These are phyloP conservation scores for Hippocampus abdominalis DNA, from an alignment of 2,113 vertebrate genomes.

Conservation along the genomic window DNA sequence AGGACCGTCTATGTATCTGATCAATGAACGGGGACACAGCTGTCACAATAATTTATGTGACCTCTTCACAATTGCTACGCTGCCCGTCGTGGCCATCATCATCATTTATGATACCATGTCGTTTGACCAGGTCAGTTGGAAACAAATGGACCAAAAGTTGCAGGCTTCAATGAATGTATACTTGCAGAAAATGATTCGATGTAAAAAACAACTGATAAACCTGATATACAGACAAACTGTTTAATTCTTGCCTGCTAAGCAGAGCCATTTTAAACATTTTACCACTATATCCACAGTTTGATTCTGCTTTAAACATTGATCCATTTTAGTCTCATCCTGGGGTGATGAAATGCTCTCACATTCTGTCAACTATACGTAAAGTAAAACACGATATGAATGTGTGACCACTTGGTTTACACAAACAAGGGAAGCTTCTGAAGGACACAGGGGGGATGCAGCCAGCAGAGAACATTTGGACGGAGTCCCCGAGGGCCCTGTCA, in stretches of 20 bases:
- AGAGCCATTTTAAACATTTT: no score
- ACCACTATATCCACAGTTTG: no score
- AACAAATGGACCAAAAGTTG: neutral
- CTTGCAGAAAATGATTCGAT: no score
- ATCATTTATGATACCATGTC: neutral
- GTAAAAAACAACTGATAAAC: no score
- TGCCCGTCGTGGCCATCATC: neutral
- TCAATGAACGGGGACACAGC: neutral
- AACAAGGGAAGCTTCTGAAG: slow-evolving; percentile 35
- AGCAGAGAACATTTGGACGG: slow-evolving; percentile 57
- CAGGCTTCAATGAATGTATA: neutral
- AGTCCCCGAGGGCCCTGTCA: slow-evolving; percentile 60
- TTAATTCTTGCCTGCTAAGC: no score
- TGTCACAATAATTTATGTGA: neutral
- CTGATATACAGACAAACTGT: no score
- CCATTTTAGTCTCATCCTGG: neutral
- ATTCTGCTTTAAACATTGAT: neutral
- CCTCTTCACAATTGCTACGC: neutral
- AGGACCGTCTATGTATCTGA: neutral
- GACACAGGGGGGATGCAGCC: slow-evolving; percentile 56
- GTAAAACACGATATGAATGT: slow-evolving; percentile 23
- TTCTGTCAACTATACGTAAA: slow-evolving; percentile 10
- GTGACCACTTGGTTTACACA: slow-evolving; percentile 43
- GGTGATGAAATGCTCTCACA: neutral
- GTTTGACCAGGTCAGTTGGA: neutral